Evolutionary conservation across 2,113 vertebrate species (phyloP).

Genomic region (Hyla sarda): DNA sequence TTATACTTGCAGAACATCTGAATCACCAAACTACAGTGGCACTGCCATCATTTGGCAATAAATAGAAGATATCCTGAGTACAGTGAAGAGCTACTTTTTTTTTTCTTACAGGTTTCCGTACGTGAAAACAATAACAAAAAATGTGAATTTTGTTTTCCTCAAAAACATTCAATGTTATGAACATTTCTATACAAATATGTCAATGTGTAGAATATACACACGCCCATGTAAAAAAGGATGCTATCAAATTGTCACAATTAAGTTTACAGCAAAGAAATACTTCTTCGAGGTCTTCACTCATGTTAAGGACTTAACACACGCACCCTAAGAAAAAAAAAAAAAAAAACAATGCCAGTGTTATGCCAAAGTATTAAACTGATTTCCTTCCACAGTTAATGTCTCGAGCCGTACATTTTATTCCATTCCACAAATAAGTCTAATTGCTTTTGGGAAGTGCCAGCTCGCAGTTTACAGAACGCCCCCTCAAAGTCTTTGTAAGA

Average conservation of each 20-base stretch:
- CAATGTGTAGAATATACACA: conserved; percentile 42
- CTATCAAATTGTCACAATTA: conserved; percentile 43
- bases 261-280: conserved; percentile 25
- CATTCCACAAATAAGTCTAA: conserved; percentile 89
- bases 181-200: conserved; percentile 55
- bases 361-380: conserved; percentile 19
- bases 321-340: conserved; percentile 42
- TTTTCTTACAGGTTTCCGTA: conserved; percentile 22
- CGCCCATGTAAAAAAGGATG: conserved; percentile 40
- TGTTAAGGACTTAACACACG: conserved; percentile 51
- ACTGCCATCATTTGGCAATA: conserved; percentile 64
- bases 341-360: conserved; percentile 56
- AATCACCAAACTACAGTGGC: conserved; percentile 49
- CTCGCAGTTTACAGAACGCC: conserved; percentile 88
- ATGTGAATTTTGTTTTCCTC: conserved; percentile 9
- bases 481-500: conserved; percentile 92
- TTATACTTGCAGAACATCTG: conserved; percentile 29
- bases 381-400: conserved; percentile 67
- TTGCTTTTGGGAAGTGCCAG: conserved; percentile 86
- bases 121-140: conserved; percentile 43
- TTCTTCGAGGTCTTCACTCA: conserved; percentile 30
- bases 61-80: conserved; percentile 72
- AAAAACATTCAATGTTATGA: conserved; percentile 53
- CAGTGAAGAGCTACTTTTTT: conserved; percentile 57
- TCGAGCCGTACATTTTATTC: conserved; percentile 89